These are phyloP conservation scores for Fringilla coelebs DNA, from an alignment of 2,797 vertebrate genomes.

Conservation along the genomic window DNA sequence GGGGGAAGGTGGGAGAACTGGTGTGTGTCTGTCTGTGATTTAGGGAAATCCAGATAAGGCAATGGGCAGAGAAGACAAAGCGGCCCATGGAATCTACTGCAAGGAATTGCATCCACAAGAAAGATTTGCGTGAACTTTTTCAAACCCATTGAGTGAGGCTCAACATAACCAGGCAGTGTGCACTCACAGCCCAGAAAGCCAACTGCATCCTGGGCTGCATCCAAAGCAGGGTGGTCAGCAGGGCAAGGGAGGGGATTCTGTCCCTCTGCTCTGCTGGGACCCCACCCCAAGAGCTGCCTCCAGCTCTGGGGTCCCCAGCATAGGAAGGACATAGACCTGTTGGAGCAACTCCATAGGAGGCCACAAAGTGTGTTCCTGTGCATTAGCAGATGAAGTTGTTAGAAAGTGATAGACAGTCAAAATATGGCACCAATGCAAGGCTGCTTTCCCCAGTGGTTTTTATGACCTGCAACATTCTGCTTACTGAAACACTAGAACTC, in stretches of 20 bases:
- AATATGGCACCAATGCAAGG: neutral
- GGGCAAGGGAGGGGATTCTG: neutral
- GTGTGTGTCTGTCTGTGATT: neutral
- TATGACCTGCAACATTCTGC: neutral
- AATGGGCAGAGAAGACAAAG: neutral
- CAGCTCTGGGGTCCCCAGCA: neutral
- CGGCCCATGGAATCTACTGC: neutral
- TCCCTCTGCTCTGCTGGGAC: neutral
- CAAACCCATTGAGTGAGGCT: accelerated
- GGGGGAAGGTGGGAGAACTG: neutral
- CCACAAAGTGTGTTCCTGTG: neutral
- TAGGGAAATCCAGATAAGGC: neutral
- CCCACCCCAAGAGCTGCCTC: accelerated
- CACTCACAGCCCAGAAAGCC: neutral
- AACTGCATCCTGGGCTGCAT: neutral
- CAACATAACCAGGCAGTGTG: neutral
- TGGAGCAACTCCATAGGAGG: neutral
- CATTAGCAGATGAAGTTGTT: neutral
- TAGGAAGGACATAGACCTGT: neutral
- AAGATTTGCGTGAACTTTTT: neutral
- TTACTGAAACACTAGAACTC: neutral
- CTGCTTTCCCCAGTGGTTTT: neutral
- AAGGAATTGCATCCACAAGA: neutral
- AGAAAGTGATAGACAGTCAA: neutral
- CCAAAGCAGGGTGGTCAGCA: accelerated